These are phyloP conservation scores for Tubulanus polymorphus DNA, from an alignment of 2,888 invertebrate genomes.

Conservation along the genomic window DNA sequence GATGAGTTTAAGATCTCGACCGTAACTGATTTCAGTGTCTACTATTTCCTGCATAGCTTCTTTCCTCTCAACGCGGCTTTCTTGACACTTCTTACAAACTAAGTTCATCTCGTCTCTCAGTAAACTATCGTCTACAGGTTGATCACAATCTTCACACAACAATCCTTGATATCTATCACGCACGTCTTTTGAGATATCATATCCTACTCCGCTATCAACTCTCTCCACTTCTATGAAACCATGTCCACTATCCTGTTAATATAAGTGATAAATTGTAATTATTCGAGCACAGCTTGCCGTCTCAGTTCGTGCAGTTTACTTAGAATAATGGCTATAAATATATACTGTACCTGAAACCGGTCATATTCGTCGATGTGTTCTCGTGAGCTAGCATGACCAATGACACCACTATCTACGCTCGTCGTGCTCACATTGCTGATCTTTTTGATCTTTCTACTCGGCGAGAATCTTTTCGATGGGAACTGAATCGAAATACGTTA, in stretches of 20 bases:
- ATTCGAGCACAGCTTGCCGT: no score
- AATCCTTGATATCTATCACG: no score
- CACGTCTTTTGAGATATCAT: no score
- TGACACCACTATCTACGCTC: slow-evolving; percentile 37
- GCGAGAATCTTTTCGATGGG: slow-evolving; percentile 5
- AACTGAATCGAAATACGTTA: not conserved
- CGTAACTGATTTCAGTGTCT: slow-evolving; percentile 93
- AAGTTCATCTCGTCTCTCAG: not conserved
- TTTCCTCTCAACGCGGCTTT: slow-evolving; percentile 82
- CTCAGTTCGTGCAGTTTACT: no score
- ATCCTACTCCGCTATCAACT: slow-evolving; percentile 88
- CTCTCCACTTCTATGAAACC: slow-evolving; percentile 79
- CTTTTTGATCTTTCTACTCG: slow-evolving; percentile 5
- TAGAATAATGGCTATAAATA: no score
- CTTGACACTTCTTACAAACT: slow-evolving; percentile 77
- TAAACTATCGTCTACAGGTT: not conserved
- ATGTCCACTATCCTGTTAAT: slow-evolving; percentile 7
- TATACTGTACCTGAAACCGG: no score
- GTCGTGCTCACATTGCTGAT: slow-evolving; percentile 30
- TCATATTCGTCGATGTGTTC: no score
- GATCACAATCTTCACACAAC: slow-evolving; percentile 21
- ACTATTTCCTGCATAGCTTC: slow-evolving; percentile 93
- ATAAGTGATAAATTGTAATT: not conserved
- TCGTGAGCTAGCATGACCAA: slow-evolving; percentile 27
- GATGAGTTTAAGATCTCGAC: slow-evolving; percentile 85